phyloP scores from a whole-genome alignment of 2,113 vertebrate species.

The Sciurus niger region DNA sequence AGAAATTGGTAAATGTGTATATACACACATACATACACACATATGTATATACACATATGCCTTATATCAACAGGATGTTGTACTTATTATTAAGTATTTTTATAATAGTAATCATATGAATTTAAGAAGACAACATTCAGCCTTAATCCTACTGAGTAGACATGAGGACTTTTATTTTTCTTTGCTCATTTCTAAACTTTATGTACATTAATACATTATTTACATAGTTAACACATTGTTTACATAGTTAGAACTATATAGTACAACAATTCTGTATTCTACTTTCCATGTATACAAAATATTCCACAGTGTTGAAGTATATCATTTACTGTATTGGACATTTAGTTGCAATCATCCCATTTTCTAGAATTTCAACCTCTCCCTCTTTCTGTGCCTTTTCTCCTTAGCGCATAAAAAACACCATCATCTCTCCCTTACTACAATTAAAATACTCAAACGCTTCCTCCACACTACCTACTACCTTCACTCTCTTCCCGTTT shows the following conservation, averaged over 20 bases:
- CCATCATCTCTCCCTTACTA: background rate
- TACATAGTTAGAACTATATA: background rate
- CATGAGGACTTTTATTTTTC: background rate
- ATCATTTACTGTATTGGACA: background rate
- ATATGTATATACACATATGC: too few species aligned
- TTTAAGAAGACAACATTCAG: constrained; percentile 4
- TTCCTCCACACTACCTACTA: background rate
- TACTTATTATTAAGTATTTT: constrained; percentile 3
- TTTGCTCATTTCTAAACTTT: background rate
- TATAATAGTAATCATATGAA: background rate
- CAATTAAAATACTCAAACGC: background rate
- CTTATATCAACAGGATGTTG: too few species aligned
- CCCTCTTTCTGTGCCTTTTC: background rate
- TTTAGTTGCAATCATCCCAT: background rate
- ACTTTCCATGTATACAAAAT: background rate
- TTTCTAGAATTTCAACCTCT: background rate
- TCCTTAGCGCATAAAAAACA: background rate
- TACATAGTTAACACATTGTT: background rate
- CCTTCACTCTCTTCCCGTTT: background rate
- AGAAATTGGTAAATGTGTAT: background rate
- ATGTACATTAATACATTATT: background rate
- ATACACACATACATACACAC: too few species aligned
- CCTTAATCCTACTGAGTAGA: background rate
- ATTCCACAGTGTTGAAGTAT: background rate
- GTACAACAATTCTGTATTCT: background rate